Base-by-base conservation (phyloP, 2,113 vertebrate species). In the Lepidothrix coronata region DNA sequence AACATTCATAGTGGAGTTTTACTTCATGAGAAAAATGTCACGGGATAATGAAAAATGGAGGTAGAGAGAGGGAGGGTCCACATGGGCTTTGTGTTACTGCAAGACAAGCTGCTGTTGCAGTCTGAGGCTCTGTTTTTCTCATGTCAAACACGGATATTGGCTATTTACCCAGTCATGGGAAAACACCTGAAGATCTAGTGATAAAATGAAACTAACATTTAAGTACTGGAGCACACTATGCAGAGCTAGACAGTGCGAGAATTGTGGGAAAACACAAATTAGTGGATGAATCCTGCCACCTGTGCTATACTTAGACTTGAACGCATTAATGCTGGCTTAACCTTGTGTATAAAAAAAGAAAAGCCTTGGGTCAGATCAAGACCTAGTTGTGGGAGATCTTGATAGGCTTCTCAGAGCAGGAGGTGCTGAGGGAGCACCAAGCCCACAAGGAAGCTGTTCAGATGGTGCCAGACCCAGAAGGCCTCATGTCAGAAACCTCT, bases 381-480 rank as follows among this genome's bases (percentile, higher is more conserved):
- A 61, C 22, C 55, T 41, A 24, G 8, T 30, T 85, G 30, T 28
- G 43, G 51, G 55, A 89, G 48, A 27, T 14, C n/a, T n/a, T 57
- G 24, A 27, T 1, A 2, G 71, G 24, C 49, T 83, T 73, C 59
- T 88, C 49, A 8, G 41, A 39, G 54, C 30, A 37, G 41, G 19
- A 76, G 46, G 9, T 55, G 37, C 63, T 62, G 59, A 35, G 19
- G 52, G 68, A 71, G 3, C n/a, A 46, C 27, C 6, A 19, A 41
- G 11, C 2, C 27, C 24, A 19, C 3, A 5, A 18, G 9, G 12
- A 39, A 35, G 19, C 14, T 7, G 19, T 15, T 35, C 8, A 23
- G 58, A n/a, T 0, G 1, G 18, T 33, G 25, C 28, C 24, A 71
- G 51, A 14, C 3, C 4, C 1, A 2, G 14, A 23, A 4, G 2